Base-by-base conservation (phyloP, 2,113 vertebrate genomes). In the Eolophus roseicapilla region DNA sequence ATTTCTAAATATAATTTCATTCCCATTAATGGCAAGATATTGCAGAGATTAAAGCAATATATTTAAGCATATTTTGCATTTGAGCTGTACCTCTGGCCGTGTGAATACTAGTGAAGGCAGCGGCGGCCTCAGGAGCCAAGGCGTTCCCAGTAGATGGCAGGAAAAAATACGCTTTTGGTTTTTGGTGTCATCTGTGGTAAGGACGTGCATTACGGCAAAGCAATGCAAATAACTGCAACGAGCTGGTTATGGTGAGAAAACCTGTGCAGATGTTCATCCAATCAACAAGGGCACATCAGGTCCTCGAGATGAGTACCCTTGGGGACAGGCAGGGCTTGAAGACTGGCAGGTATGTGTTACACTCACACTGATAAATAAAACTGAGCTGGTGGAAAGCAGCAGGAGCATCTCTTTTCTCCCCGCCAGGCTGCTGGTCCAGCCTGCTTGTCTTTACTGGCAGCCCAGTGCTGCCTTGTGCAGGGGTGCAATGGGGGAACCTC, bases 291-390 rank as follows among this genome's bases (percentile, higher is more conserved):
- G 35, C 41, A n/a, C 3, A 7, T 25, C 43, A 39, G 35, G 33
- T 31, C 14, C 63, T 62, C 15, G 18, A 20, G 69, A 15, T 1
- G 25, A 21, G 8, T 12, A 25, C 62, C 24, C 28, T 1, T 3
- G 28, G 39, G 14, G 18, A 37, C 11, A 2, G 39, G 33, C 46
- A 49, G 47, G n/a, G 60, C 21, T 53, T 9, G 55, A 10, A 9
- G 39, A 44, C 12, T 3, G 7, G 28, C 35, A 62, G 59, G 35
- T 37, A 62, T 64, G 14, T 3, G 2, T 35, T 21, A 3, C 6
- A 0, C 39, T 53, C 12, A 0, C 9, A 11, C 18, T 27, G 3
- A 39, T 44, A 5, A 76, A 63, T 27, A 24, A 68, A 77, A 21
- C 57, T 1, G 10, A 3, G 3, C 33, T 27, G 62, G 31, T 18